Base-by-base conservation (phyloP, 1,140 invertebrate species). In the Drosophila aff. region DNA sequence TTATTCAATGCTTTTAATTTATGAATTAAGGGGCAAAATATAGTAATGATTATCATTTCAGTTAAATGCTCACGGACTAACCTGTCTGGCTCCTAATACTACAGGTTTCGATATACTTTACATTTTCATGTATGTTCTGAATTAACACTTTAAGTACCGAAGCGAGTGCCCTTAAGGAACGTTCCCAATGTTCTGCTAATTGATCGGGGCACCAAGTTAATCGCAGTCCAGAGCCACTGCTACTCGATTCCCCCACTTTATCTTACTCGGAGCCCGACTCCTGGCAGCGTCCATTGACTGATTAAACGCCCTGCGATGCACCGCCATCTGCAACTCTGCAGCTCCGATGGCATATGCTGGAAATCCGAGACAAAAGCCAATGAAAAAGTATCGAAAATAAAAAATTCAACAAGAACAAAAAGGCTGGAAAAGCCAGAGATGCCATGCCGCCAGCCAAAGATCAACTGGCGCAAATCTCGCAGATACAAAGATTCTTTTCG, bases 381-480 rank as follows among this genome's bases (percentile, higher is more conserved):
- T 60, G 44, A 81, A 77, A 69, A 80, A 62, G 41, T 52, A 63
- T 64, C 16, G 47, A 65, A 59, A 64, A 67, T 47, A 46, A 78
- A 74, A 38, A 43, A 44, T 49, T 31, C 58, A 21, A 43, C 40
- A 49, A 36, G 65, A 26, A 38, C 31, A 49, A 49, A 71, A 74
- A 40, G n/a, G 63, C 40, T 31, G 47, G 46, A 46, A 58, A 63
- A 55, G 67, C 49, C 67, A 63, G 86, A 89, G 79, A 80, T 81
- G 76, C 63, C 82, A 71, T 85, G 82, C 82, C 82, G 79, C 76
- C 82, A 82, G 76, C 49, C 74, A 81, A 84, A 87, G 84, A 87
- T 87, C 84, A 87, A 89, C 89, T 87, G 84, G 76, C 68, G 78
- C 77, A 78, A 87, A 84, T 87, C 77, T 84, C 66, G 49, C 68